Conservation (phyloP, 2,888 invertebrate species). For the Volucella bombylans region DNA sequence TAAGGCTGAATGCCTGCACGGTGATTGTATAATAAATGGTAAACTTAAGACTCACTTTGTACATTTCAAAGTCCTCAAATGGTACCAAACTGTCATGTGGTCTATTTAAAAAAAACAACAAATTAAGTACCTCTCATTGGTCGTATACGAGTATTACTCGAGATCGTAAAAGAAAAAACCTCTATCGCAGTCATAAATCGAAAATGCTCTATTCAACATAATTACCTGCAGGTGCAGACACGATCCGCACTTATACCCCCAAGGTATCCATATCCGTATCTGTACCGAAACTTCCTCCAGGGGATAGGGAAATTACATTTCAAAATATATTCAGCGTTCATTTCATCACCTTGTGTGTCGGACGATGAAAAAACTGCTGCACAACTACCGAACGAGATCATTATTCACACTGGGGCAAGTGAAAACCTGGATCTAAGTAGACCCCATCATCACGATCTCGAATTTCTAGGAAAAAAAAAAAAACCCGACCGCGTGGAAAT, state of each 20-base stretch:
- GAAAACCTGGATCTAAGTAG: constrained; percentile 48
- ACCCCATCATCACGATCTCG: constrained; percentile 61
- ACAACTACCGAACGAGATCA: constrained; percentile 66
- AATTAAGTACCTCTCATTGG: background rate
- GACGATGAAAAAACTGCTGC: constrained; percentile 27
- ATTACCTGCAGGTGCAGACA: constrained; percentile 56
- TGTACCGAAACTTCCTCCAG: constrained; percentile 10
- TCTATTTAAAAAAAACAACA: constrained; percentile 2
- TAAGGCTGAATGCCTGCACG: no score
- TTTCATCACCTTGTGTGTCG: constrained; percentile 40
- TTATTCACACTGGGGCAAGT: constrained; percentile 62
- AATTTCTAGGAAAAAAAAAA: constrained; percentile 53
- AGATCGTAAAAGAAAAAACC: constrained; percentile 43
- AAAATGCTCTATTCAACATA: constrained; percentile 43
- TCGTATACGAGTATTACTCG: background rate
- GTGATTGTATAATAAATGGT: no score
- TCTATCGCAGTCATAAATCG: constrained; percentile 47
- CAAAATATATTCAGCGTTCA: constrained; percentile 1
- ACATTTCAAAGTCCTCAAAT: no score
- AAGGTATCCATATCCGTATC: background rate
- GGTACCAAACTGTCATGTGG: background rate
- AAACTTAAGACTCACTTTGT: no score
- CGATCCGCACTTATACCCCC: background rate
- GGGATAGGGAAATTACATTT: constrained; percentile 27
- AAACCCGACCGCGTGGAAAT: constrained; percentile 25